Evolutionary conservation across 2,797 vertebrate genomes (phyloP).

Genomic region (Eleutherodactylus coqui): DNA sequence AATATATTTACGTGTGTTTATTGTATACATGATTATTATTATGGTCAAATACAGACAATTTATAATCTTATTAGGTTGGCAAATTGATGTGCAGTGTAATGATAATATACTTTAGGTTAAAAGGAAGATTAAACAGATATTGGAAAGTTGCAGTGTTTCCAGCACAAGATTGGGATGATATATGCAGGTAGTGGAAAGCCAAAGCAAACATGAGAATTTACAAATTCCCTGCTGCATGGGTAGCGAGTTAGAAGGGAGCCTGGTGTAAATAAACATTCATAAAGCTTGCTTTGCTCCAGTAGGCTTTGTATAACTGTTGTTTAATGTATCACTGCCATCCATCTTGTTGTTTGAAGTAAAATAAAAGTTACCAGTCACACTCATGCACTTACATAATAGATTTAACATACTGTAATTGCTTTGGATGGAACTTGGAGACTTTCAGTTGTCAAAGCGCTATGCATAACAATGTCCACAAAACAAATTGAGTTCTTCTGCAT

Average conservation of each 20-base stretch:
- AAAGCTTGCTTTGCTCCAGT: conserved; percentile 26
- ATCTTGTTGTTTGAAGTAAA: conserved; percentile 21
- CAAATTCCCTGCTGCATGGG: conserved; percentile 8
- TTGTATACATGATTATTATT: neutral
- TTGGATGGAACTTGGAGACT: conserved; percentile 1
- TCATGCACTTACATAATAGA: neutral
- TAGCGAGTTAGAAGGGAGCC: neutral
- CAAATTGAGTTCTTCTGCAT: conserved; percentile 5
- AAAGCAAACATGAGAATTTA: neutral
- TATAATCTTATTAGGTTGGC: neutral
- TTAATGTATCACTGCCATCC: conserved; percentile 16
- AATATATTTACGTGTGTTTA: neutral
- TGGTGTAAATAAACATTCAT: conserved; percentile 10
- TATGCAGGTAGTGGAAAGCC: neutral
- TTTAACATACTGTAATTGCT: conserved; percentile 11
- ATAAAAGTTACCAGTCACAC: conserved; percentile 27
- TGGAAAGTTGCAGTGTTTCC: neutral
- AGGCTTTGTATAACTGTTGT: conserved; percentile 13
- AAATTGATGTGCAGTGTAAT: neutral
- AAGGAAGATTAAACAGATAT: neutral
- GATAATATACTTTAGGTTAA: neutral
- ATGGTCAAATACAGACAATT: neutral
- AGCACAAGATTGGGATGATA: neutral
- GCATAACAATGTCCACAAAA: conserved; percentile 11
- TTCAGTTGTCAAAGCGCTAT: conserved; percentile 16